Conservation (phyloP, 2,797 vertebrate species). For the Diglossa cyanea region DNA sequence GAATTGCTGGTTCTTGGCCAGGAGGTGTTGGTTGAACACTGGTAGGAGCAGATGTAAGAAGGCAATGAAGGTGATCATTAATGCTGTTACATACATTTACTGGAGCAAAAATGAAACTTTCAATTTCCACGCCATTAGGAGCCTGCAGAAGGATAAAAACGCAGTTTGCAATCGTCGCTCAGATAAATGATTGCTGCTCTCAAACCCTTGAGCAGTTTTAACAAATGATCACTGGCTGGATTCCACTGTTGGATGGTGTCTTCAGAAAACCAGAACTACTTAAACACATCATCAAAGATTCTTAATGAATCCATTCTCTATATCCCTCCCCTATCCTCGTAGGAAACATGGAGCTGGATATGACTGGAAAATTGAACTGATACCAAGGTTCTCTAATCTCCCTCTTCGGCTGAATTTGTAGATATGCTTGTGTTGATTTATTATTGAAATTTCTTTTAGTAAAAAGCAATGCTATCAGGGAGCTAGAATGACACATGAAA, state of each 20-base stretch:
- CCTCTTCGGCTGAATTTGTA: neutral
- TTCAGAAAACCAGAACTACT: neutral
- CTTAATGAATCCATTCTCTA: neutral
- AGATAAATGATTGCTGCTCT: constrained; percentile 41
- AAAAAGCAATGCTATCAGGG: constrained; percentile 2
- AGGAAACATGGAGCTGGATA: neutral
- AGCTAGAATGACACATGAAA: constrained; percentile 27
- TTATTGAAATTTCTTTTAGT: constrained; percentile 3
- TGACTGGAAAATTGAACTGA: neutral
- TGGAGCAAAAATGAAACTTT: constrained; percentile 40
- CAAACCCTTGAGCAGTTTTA: constrained; percentile 30
- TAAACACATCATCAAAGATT: neutral
- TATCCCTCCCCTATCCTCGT: neutral
- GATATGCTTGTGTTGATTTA: neutral
- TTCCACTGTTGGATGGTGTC: neutral
- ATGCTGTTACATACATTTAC: neutral
- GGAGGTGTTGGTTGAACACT: neutral
- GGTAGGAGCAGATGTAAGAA: neutral
- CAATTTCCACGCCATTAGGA: constrained; percentile 39
- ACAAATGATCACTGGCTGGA: constrained; percentile 19
- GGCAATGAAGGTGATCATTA: constrained; percentile 26
- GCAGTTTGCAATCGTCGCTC: neutral
- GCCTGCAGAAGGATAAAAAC: constrained; percentile 26
- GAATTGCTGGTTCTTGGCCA: neutral
- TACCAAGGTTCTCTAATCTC: constrained; percentile 26